phyloP scores from a whole-genome alignment of 2,113 vertebrate genomes.

The Amblyornis subalaris region DNA sequence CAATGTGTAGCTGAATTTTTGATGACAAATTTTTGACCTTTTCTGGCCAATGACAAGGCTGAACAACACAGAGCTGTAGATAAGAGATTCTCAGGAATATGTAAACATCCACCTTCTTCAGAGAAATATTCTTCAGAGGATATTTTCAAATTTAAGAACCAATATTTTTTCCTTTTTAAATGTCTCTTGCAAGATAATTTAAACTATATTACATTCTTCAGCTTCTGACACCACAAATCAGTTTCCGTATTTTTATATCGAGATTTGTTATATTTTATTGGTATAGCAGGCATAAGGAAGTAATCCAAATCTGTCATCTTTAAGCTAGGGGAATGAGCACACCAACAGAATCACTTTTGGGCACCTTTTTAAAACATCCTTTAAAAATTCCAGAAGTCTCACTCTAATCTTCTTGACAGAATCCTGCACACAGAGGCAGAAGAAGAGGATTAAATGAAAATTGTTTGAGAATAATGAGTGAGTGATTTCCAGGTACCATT shows the following conservation, averaged over 20 bases:
- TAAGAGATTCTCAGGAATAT: constrained; percentile 7
- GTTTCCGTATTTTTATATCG: not conserved
- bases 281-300: not conserved
- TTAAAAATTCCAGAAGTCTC: not conserved
- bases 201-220: not conserved
- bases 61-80: constrained; percentile 3
- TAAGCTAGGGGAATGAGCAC: not conserved
- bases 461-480: not conserved
- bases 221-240: not conserved
- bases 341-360: not conserved
- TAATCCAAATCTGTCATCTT: not conserved
- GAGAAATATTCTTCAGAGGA: too few relatives aligned
- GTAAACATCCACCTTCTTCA: not conserved
- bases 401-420: not conserved
- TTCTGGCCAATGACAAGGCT: not conserved
- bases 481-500: not conserved
- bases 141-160: not conserved
- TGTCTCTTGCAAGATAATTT: not conserved
- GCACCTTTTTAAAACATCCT: not conserved
- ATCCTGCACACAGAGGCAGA: not conserved
- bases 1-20: constrained; percentile 9
- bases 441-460: not conserved
- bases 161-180: not conserved
- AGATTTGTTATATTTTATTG: not conserved
- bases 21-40: constrained; percentile 9